Percentiles rank a stretch among this genome's conserved stretches.
phyloP scores from a whole-genome alignment of 2,888 invertebrate species.

The Cynaeus angustus region DNA sequence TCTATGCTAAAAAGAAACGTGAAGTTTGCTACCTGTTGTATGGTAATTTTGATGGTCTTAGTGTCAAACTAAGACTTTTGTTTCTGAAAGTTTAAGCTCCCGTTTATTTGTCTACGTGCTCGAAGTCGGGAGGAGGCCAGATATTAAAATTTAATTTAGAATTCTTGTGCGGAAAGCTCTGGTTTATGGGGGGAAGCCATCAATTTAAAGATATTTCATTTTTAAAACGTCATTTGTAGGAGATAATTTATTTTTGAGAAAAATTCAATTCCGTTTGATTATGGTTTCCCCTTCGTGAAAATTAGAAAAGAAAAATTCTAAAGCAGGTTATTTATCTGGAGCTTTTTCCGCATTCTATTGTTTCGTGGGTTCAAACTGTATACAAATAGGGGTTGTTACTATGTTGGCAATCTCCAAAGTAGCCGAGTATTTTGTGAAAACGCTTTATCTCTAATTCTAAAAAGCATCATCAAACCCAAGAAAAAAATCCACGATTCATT shows the following conservation, averaged over 20 bases:
- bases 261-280: conserved; percentile 44
- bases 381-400: conserved; percentile 46
- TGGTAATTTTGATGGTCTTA: conserved; percentile 65
- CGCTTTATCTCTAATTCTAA: conserved; percentile 24
- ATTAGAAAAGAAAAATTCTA: conserved; percentile 36
- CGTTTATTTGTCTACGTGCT: conserved; percentile 45
- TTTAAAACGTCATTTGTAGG: conserved; percentile 35
- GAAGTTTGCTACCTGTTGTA: conserved; percentile 61
- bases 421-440: conserved; percentile 24
- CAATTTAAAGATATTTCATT: conserved; percentile 44
- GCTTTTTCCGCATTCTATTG: conserved; percentile 40
- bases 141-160: conserved; percentile 51
- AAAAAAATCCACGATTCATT: conserved; percentile 14
- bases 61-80: conserved; percentile 56
- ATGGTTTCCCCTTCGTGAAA: conserved; percentile 18
- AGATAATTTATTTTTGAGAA: conserved; percentile 25
- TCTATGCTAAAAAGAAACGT: conserved; percentile 17
- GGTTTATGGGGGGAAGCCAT: conserved; percentile 33
- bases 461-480: conserved; percentile 4
- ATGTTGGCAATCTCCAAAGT: conserved; percentile 39
- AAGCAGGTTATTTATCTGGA: conserved; percentile 32
- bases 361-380: conserved; percentile 42
- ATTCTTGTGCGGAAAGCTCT: conserved; percentile 23
- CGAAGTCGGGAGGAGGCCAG: conserved; percentile 16
- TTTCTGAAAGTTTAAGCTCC: conserved; percentile 32